Conservation (phyloP, 2,888 invertebrate species). For the Carpatolechia fugitivella region DNA sequence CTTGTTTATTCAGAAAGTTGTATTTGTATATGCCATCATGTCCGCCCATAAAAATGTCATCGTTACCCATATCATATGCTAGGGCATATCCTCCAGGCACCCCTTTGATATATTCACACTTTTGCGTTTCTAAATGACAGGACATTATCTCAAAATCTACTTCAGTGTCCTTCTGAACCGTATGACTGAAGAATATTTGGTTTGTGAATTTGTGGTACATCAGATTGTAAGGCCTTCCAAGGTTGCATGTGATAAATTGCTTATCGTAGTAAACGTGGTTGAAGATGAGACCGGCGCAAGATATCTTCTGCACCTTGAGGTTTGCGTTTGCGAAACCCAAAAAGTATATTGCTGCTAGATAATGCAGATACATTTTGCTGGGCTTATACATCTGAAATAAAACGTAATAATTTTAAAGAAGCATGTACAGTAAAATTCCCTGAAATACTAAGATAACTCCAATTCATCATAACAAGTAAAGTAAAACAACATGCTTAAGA, state of each 20-base stretch:
- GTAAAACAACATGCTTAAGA: too few relatives aligned
- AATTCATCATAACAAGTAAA: too few relatives aligned
- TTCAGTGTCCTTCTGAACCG: conserved; percentile 42
- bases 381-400: not conserved
- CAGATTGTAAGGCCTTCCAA: conserved; percentile 56
- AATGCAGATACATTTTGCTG: not conserved
- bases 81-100: conserved; percentile 62
- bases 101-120: conserved; percentile 41
- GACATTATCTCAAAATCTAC: conserved; percentile 55
- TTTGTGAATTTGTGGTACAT: conserved; percentile 55
- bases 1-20: conserved; percentile 52
- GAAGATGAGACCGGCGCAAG: conserved; percentile 57
- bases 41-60: conserved; percentile 66
- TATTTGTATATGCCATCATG: conserved; percentile 69
- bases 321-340: not conserved
- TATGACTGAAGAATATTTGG: conserved; percentile 51
- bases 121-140: conserved; percentile 44
- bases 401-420: not conserved
- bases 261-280: conserved; percentile 54
- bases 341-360: not conserved
- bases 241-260: conserved; percentile 40
- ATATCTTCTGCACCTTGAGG: conserved; percentile 20
- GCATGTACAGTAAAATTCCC: too few relatives aligned
- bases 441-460: too few relatives aligned
- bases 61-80: conserved; percentile 58